Base-by-base conservation (phyloP, 2,797 vertebrate genomes). In the Cygnus olor region DNA sequence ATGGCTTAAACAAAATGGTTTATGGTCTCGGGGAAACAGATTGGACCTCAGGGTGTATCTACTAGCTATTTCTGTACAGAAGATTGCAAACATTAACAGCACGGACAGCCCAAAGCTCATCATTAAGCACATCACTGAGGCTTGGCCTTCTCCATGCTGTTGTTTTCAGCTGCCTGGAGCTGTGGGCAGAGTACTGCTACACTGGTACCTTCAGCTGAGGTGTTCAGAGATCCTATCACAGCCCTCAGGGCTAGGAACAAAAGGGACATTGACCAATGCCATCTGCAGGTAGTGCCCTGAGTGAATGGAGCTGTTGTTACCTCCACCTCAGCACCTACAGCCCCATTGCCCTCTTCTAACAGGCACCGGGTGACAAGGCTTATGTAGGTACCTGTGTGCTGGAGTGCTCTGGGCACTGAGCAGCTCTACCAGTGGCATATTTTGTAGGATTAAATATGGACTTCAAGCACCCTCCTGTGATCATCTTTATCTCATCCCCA, bases 251-350 rank as follows among this genome's bases (percentile, higher is more conserved):
- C 32, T 14, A 32, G 53, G 71, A 83, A 63, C n/a, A 90, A 76
- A 93, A 82, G n/a, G 20, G 32, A 73, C 3, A 3, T 74, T 61
- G 60, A 90, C 20, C 25, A 25, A 25, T 27, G 61, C 47, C 24
- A 27, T 27, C 24, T 51, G 54, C 66, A 70, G 27, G n/a, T 20
- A 60, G 65, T 2, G 1, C 66, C 32, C 34, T 10, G 25, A 64
- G 44, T 27, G 69, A 92, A 85, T 57, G 40, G 74, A 92, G 36
- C 30, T 80, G 20, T 36, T 88, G 63, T 82, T 92, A 49, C 73
- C 84, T 42, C n/a, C 80, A 28, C 1, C 1, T 76, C 68, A 36
- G 28, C 14, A 9, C 0, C 0, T 74, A 0, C 10, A 58, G 70
- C 0, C 4, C 27, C n/a, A 79, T 30, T 2, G 3, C 32, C 22